Base-by-base conservation (phyloP, 2,888 invertebrate species). In the Harpagoxenus sublaevis region DNA sequence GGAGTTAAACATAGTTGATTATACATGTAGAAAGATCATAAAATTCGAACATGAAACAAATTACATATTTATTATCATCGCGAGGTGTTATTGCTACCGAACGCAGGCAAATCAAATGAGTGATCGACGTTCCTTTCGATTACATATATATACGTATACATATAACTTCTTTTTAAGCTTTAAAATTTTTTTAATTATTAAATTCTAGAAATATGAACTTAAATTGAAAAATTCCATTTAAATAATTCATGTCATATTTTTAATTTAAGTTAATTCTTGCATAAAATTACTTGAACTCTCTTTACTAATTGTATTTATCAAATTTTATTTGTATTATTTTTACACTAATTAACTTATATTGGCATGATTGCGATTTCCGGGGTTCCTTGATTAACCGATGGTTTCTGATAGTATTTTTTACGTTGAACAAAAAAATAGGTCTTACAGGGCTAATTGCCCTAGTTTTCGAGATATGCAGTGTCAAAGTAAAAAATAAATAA, bases 1-100 rank as follows among this genome's bases (percentile, higher is more conserved):
- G 35, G 9, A 57, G 28, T 73, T 57, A 42, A 70, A 53, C 8
- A 28, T 65, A 18, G 45, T 51, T 63, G 12, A 66, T 66, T 66
- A 68, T 78, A 68, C 18, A 65, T 42, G 55, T 15, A 75, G 23
- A 63, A 63, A 73, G 4, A 60, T 6, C 12, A 45, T 45, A 45
- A 60, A 39, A 39, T 23, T 35, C 9, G 35, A 23, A 48, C 12
- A 35, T 45, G n/a, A 31, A 39, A 62, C 39, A 31, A 45, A 45
- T 60, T 60, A 60, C 2, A 45, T 39, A 53, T 63, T 51, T 51
- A 62, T 51, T 15, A 63, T 48, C 18, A 65, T 68, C 45, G 62
- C 1, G 23, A 75, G 6, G 3, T 66, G 28, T 75, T 9, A 39
- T 62, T 35, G 39, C 4, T 18, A 65, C 42, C 6, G 6, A 28